These are phyloP conservation scores for Euthynnus affinis DNA, from an alignment of 2,797 vertebrate species.

Conservation along the genomic window DNA sequence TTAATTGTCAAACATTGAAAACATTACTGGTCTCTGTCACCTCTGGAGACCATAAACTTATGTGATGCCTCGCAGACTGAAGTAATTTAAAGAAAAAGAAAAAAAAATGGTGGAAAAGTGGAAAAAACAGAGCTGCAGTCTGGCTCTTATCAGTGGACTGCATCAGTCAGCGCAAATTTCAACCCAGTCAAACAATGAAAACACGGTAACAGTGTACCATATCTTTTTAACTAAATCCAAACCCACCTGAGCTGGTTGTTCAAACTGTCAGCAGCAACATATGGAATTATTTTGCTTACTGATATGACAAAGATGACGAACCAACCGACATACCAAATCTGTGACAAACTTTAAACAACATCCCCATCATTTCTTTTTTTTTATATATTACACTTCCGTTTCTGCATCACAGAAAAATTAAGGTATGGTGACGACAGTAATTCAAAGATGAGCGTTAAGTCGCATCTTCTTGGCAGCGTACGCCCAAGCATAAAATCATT, in stretches of 20 bases:
- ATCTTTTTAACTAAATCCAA: conserved; percentile 31
- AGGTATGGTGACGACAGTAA: conserved; percentile 5
- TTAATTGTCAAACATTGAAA: not conserved
- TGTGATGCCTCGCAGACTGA: not conserved
- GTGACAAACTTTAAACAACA: conserved; percentile 6
- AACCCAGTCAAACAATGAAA: conserved; percentile 48
- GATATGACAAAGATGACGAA: conserved; percentile 18
- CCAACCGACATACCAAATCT: not conserved
- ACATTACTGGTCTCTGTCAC: not conserved
- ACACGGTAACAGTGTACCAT: conserved; percentile 4
- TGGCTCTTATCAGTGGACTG: conserved; percentile 22
- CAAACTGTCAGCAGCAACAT: conserved; percentile 20
- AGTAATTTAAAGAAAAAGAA: conserved; percentile 6
- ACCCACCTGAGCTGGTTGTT: conserved; percentile 11
- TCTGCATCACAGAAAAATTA: conserved; percentile 22
- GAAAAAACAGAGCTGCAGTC: conserved; percentile 12
- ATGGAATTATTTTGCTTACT: conserved; percentile 24
- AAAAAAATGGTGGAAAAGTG: not conserved
- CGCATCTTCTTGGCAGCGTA: conserved; percentile 9
- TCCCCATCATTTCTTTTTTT: not conserved
- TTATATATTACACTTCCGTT: not conserved
- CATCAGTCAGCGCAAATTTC: conserved; percentile 36
- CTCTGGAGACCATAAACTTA: not conserved
- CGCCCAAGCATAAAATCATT: not conserved
- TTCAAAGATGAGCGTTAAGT: conserved; percentile 20